A percentile compares a stretch with the other conserved stretches of the same genome.
Conservation (phyloP, 2,797 vertebrate genomes). For the Mus spretus region DNA sequence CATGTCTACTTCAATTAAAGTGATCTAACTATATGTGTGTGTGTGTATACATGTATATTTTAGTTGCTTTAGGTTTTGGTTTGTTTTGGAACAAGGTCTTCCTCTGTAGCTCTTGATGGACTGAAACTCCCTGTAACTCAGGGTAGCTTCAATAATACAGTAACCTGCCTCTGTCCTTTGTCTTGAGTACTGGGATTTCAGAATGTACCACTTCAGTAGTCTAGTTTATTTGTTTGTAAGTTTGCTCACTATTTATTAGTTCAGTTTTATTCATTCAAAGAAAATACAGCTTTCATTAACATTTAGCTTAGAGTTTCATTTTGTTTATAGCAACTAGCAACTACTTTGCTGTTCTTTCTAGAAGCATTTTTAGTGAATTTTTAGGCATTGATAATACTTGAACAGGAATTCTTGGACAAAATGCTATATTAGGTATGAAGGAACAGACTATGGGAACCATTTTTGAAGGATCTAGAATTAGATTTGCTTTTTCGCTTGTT, state of each 20-base stretch:
- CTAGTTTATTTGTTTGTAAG: neutral
- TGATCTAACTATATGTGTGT: neutral
- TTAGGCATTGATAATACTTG: slow-evolving; percentile 5
- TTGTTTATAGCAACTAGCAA: neutral
- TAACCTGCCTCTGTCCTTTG: neutral
- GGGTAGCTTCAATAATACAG: neutral
- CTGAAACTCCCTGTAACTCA: neutral
- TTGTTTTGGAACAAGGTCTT: neutral
- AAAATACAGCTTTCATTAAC: neutral
- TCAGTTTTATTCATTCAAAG: neutral
- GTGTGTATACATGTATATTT: neutral
- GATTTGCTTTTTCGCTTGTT: neutral
- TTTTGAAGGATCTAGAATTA: slow-evolving; percentile 11
- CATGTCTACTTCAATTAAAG: neutral
- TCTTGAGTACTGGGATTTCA: neutral
- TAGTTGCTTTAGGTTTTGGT: neutral
- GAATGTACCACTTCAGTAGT: too few relatives aligned
- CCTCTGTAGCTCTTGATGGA: neutral
- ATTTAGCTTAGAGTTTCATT: neutral
- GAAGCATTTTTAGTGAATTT: neutral
- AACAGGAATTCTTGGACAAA: neutral
- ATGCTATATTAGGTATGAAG: neutral
- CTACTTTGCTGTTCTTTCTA: neutral
- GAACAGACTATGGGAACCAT: neutral
- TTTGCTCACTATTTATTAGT: neutral